Evolutionary conservation across 2,113 vertebrate species (phyloP).

Genomic region (Corythoichthys haematopterus): DNA sequence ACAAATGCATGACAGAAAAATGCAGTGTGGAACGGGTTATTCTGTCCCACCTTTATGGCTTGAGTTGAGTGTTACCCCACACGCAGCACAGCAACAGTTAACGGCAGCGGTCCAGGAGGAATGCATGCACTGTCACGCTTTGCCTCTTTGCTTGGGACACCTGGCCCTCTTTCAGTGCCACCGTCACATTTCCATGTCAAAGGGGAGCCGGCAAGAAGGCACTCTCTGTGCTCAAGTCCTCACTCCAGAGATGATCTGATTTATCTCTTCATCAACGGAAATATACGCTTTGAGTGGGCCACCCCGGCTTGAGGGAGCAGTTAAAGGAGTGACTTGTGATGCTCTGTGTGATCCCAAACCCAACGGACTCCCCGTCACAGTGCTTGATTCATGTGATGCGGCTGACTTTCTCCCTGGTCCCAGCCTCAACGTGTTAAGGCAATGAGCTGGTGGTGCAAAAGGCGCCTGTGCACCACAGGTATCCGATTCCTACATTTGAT

Average conservation of each 20-base stretch:
- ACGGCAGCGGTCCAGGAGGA: slow-evolving; percentile 50
- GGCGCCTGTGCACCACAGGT: slow-evolving; percentile 58
- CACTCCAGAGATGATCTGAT: slow-evolving; percentile 72
- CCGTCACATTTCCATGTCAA: slow-evolving; percentile 75
- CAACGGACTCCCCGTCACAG: slow-evolving; percentile 62
- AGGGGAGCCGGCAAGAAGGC: slow-evolving; percentile 64
- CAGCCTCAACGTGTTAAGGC: slow-evolving; percentile 42
- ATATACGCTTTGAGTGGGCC: slow-evolving; percentile 62
- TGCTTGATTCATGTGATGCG: slow-evolving; percentile 66
- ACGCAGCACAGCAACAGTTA: slow-evolving; percentile 65
- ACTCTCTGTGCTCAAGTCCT: slow-evolving; percentile 65
- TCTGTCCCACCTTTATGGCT: background rate
- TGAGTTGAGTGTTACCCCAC: background rate
- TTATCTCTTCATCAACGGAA: slow-evolving; percentile 76
- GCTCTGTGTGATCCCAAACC: slow-evolving; percentile 59
- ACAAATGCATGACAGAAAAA: too few relatives aligned
- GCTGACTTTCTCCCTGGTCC: slow-evolving; percentile 53
- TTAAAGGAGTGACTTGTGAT: slow-evolving; percentile 67
- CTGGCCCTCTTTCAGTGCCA: slow-evolving; percentile 72
- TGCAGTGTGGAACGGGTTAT: background rate
- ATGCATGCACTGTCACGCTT: slow-evolving; percentile 66
- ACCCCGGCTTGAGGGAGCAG: slow-evolving; percentile 45
- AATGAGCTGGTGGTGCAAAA: slow-evolving; percentile 34
- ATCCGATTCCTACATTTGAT: slow-evolving; percentile 65
- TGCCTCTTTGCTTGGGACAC: slow-evolving; percentile 69